A percentile compares a stretch with the other conserved stretches of the same genome.
Evolutionary conservation across 2,797 vertebrate species (phyloP).

Genomic region (Brotula barbata): DNA sequence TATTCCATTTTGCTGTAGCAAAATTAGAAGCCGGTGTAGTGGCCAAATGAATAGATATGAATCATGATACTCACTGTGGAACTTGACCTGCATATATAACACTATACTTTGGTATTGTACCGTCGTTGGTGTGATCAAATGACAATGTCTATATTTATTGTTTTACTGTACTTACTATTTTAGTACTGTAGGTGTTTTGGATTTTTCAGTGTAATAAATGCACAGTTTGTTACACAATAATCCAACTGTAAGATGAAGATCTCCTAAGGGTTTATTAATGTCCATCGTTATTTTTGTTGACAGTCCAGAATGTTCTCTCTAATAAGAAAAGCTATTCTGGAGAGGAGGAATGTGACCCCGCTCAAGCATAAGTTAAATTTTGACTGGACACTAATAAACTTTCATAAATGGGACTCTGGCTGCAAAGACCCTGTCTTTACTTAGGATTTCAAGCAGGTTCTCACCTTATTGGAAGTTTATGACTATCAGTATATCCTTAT

Average conservation of each 20-base stretch:
- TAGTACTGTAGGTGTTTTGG: background rate
- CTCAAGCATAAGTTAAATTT: constrained; percentile 38
- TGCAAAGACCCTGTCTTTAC: constrained; percentile 22
- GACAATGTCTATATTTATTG: too few relatives aligned
- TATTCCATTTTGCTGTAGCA: too few relatives aligned
- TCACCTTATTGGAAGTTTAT: constrained; percentile 38
- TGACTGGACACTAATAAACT: constrained; percentile 18
- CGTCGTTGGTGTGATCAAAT: too few relatives aligned
- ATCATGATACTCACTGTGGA: too few relatives aligned
- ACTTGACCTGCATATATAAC: too few relatives aligned
- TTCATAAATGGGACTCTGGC: constrained; percentile 28
- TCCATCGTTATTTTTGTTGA: constrained; percentile 55
- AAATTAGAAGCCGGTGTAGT: too few relatives aligned
- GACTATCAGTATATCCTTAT: constrained; percentile 18
- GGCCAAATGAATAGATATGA: too few relatives aligned
- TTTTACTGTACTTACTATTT: too few relatives aligned
- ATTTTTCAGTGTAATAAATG: constrained; percentile 20
- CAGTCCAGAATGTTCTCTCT: constrained; percentile 64
- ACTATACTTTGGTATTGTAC: too few relatives aligned
- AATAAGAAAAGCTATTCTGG: constrained; percentile 75
- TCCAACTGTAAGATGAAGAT: constrained; percentile 10
- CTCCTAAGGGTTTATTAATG: constrained; percentile 16
- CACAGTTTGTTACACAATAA: constrained; percentile 34
- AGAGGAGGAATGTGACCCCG: constrained; percentile 57
- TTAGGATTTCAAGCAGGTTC: constrained; percentile 35